Conservation (phyloP, 2,113 vertebrate genomes). For the Polypterus senegalus region DNA sequence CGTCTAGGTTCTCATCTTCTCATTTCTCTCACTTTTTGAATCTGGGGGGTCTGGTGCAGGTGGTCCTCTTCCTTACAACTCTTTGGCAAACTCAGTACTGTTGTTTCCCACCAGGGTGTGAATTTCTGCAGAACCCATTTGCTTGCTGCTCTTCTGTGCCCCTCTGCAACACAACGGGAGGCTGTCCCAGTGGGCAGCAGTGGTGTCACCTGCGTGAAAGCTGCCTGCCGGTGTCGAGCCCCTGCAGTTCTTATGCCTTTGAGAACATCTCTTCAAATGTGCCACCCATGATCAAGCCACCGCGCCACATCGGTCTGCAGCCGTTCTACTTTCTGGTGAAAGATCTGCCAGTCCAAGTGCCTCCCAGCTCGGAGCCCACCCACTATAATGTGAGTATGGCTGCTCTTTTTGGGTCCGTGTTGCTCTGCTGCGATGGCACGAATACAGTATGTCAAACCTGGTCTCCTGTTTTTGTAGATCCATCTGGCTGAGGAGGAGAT, state of each 20-base stretch:
- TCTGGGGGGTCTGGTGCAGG: too few relatives aligned
- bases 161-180: slow-evolving; percentile 58
- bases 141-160: slow-evolving; percentile 45
- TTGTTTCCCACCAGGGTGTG: slow-evolving; percentile 39
- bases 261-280: slow-evolving; percentile 4
- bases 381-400: slow-evolving; percentile 39
- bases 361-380: slow-evolving; percentile 25
- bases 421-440: not conserved
- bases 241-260: slow-evolving; percentile 48
- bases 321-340: slow-evolving; percentile 52
- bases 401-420: not conserved
- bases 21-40: too few relatives aligned
- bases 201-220: slow-evolving; percentile 57
- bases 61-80: not conserved
- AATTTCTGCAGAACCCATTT: slow-evolving; percentile 46
- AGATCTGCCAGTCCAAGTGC: slow-evolving; percentile 41
- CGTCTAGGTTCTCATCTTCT: too few relatives aligned
- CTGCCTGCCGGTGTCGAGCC: slow-evolving; percentile 38
- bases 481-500: slow-evolving; percentile 32
- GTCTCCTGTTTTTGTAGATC: slow-evolving; percentile 29
- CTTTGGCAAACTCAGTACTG: not conserved
- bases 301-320: slow-evolving; percentile 33
- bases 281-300: slow-evolving; percentile 30
- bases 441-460: too few relatives aligned
- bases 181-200: slow-evolving; percentile 42